These are phyloP conservation scores for Dreissena polymorpha DNA, from an alignment of 1,140 invertebrate genomes.

Conservation along the genomic window DNA sequence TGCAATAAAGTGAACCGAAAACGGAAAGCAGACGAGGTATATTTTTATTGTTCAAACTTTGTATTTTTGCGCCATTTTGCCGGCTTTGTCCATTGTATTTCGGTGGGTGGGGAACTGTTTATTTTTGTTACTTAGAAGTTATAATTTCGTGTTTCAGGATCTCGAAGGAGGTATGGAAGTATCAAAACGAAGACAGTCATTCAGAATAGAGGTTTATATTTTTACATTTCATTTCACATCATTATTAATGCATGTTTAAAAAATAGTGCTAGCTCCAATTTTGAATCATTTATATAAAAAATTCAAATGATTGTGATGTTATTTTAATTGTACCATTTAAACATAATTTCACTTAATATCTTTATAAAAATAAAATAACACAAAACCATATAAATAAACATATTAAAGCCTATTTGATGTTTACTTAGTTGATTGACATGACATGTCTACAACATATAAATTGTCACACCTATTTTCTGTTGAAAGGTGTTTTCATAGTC, in stretches of 20 bases:
- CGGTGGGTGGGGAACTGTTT: conserved; percentile 42
- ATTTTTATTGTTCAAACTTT: conserved; percentile 24
- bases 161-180: conserved; percentile 62
- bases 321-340: too few species aligned
- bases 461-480: too few species aligned
- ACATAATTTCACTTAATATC: too few species aligned
- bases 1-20: conserved; percentile 60
- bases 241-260: neutral
- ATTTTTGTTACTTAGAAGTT: neutral
- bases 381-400: too few species aligned
- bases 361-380: too few species aligned
- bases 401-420: too few species aligned
- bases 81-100: conserved; percentile 46
- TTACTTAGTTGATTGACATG: too few species aligned
- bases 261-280: too few species aligned
- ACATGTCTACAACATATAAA: too few species aligned
- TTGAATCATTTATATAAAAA: too few species aligned
- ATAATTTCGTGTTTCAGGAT: conserved; percentile 59
- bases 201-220: conserved; percentile 68
- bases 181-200: conserved; percentile 64
- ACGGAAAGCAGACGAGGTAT: conserved; percentile 71
- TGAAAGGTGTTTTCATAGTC: too few species aligned
- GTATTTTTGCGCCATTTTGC: conserved; percentile 22
- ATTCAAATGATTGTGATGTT: too few species aligned
- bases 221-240: neutral